Evolutionary conservation across 2,888 invertebrate species (phyloP).

Genomic region (Orthosia gothica): DNA sequence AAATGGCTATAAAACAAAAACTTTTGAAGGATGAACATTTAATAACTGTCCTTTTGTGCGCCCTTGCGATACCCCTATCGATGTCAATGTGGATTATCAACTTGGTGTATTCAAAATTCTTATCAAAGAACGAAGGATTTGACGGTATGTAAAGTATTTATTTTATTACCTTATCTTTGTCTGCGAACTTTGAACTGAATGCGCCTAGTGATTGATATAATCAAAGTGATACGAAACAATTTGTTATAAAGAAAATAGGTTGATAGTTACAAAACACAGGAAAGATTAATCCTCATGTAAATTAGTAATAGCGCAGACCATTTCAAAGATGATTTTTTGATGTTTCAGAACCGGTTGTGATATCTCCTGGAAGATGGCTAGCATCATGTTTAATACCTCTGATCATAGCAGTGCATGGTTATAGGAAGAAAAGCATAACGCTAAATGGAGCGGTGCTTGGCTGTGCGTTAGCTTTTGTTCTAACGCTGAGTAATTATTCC

Average conservation of each 20-base stretch:
- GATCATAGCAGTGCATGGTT: conserved; percentile 93
- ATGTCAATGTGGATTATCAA: conserved; percentile 95
- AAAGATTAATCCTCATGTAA: not conserved
- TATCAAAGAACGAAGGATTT: conserved; percentile 87
- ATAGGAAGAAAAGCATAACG: conserved; percentile 93
- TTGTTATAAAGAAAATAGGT: conserved; percentile 3
- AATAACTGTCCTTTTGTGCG: conserved; percentile 92
- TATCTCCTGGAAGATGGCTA: conserved; percentile 93
- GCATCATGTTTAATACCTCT: conserved; percentile 93
- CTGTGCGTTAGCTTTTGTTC: conserved; percentile 94
- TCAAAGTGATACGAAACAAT: not conserved
- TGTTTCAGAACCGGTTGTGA: conserved; percentile 91
- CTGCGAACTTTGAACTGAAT: conserved; percentile 42
- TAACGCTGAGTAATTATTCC: conserved; percentile 95
- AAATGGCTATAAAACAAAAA: conserved; percentile 66
- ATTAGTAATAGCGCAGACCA: not conserved
- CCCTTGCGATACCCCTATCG: conserved; percentile 94
- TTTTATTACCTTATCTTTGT: conserved; percentile 36
- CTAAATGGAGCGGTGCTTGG: conserved; percentile 94
- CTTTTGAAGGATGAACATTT: conserved; percentile 82
- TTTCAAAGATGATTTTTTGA: not conserved
- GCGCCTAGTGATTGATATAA: conserved; percentile 23
- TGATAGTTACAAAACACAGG: not conserved
- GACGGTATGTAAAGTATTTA: conserved; percentile 90
- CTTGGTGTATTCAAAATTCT: conserved; percentile 92